A percentile compares a stretch with the other conserved stretches of the same genome.
Conservation (phyloP, 2,797 vertebrate species). For the Oreortyx pictus region DNA sequence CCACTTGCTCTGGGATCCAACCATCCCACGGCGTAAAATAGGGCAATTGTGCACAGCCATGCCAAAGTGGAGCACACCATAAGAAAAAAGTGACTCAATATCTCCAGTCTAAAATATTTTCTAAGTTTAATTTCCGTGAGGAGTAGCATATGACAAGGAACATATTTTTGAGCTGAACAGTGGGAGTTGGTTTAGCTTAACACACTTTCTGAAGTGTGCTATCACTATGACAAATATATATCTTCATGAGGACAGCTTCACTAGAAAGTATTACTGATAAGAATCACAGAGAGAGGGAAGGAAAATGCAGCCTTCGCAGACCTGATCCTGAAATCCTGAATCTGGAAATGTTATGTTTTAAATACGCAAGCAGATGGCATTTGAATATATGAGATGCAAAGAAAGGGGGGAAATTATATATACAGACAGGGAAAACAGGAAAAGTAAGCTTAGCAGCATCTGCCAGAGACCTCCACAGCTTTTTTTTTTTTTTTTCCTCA, state of each 20-base stretch:
- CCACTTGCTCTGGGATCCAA: background rate
- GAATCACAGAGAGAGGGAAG: background rate
- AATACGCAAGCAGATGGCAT: slow-evolving; percentile 29
- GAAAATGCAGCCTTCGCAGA: background rate
- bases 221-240: slow-evolving; percentile 51
- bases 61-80: background rate
- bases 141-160: slow-evolving; percentile 48
- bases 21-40: background rate
- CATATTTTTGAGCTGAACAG: slow-evolving; percentile 56
- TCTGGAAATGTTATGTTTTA: slow-evolving; percentile 10
- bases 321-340: slow-evolving; percentile 18
- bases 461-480: background rate
- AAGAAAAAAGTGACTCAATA: background rate
- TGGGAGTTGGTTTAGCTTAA: slow-evolving; percentile 51
- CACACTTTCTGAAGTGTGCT: slow-evolving; percentile 48
- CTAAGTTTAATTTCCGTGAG: slow-evolving; percentile 10
- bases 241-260: slow-evolving; percentile 32
- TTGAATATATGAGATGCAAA: slow-evolving; percentile 38
- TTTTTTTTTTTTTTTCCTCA: background rate
- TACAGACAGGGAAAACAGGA: background rate
- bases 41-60: accelerated
- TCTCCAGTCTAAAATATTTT: slow-evolving; percentile 2
- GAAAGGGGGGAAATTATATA: background rate
- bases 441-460: slow-evolving; percentile 1
- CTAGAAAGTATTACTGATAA: slow-evolving; percentile 32